Conservation (phyloP, 2,888 invertebrate genomes). For the Branchellion lobata region DNA sequence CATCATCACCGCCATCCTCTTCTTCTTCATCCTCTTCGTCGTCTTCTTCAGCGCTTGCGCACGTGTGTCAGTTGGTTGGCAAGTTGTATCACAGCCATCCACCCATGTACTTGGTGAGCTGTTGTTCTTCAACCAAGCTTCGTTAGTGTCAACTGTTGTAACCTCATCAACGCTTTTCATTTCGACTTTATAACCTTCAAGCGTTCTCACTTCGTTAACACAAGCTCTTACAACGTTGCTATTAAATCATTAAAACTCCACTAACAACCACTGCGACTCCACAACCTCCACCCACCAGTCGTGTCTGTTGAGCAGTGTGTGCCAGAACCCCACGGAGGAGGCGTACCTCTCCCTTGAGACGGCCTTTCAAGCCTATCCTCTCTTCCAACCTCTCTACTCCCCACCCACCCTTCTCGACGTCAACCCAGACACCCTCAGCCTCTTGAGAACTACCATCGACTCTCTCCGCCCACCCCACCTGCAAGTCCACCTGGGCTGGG, state of each 20-base stretch:
- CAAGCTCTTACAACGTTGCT: too few relatives aligned
- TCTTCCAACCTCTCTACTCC: conserved; percentile 12
- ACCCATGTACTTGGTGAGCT: conserved; percentile 49
- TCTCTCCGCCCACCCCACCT: conserved; percentile 48
- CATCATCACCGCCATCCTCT: not conserved
- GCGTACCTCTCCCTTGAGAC: conserved; percentile 47
- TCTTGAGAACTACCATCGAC: conserved; percentile 48
- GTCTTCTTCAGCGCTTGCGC: conserved; percentile 47
- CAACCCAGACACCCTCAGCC: conserved; percentile 39
- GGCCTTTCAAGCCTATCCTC: conserved; percentile 13
- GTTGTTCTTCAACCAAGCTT: not conserved
- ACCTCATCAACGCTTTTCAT: too few relatives aligned
- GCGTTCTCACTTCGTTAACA: too few relatives aligned
- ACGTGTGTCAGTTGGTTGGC: conserved; percentile 48
- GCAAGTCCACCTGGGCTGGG: conserved; percentile 47
- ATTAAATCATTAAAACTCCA: not conserved
- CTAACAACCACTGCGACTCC: not conserved
- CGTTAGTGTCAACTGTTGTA: too few relatives aligned
- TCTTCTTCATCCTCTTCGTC: conserved; percentile 34
- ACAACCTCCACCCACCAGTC: conserved; percentile 43
- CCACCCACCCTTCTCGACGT: conserved; percentile 46
- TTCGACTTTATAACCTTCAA: too few relatives aligned
- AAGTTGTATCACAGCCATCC: conserved; percentile 49
- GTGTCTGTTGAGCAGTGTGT: conserved; percentile 48
- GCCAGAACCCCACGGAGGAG: conserved; percentile 50